Evolutionary conservation across 1,140 invertebrate genomes (phyloP).

Genomic region (Dufourea novaeangliae): DNA sequence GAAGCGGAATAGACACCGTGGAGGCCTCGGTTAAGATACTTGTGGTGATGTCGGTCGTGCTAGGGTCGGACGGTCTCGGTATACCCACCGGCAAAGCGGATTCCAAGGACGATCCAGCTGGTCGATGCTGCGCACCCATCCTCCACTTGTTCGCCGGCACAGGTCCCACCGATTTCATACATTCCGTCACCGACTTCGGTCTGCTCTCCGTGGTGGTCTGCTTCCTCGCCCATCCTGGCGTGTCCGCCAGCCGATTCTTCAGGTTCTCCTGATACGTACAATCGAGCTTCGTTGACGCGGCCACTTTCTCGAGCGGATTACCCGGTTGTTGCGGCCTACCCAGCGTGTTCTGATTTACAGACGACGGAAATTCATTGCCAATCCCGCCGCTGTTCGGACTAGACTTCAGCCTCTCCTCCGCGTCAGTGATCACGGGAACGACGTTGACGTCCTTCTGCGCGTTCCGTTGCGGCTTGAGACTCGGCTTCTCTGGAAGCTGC

Average conservation of each 20-base stretch:
- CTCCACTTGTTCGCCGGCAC: constrained; percentile 69
- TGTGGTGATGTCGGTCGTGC: constrained; percentile 64
- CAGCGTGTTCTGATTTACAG: constrained; percentile 50
- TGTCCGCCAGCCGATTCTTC: constrained; percentile 55
- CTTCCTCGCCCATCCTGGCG: constrained; percentile 52
- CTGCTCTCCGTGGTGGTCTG: constrained; percentile 54
- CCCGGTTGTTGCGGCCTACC: constrained; percentile 39
- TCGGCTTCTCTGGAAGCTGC: constrained; percentile 71
- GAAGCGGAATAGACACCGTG: constrained; percentile 83
- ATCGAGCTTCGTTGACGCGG: constrained; percentile 24
- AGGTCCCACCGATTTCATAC: constrained; percentile 54
- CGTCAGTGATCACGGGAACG: constrained; percentile 18
- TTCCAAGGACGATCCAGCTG: constrained; percentile 43
- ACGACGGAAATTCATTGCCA: constrained; percentile 36
- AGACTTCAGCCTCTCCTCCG: constrained; percentile 60
- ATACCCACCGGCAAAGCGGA: constrained; percentile 60
- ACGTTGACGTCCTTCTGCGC: constrained; percentile 43
- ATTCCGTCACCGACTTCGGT: constrained; percentile 70
- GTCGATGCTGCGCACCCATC: constrained; percentile 67
- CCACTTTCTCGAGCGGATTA: constrained; percentile 47
- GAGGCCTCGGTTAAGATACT: constrained; percentile 83
- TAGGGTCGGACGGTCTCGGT: constrained; percentile 52
- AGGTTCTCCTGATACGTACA: constrained; percentile 57
- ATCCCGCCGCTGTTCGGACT: constrained; percentile 50
- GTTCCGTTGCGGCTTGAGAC: constrained; percentile 54